Percentiles rank a stretch among this genome's conserved stretches.
These are phyloP conservation scores for Neuroscelio doddi DNA, from an alignment of 2,888 invertebrate genomes.

Conservation along the genomic window DNA sequence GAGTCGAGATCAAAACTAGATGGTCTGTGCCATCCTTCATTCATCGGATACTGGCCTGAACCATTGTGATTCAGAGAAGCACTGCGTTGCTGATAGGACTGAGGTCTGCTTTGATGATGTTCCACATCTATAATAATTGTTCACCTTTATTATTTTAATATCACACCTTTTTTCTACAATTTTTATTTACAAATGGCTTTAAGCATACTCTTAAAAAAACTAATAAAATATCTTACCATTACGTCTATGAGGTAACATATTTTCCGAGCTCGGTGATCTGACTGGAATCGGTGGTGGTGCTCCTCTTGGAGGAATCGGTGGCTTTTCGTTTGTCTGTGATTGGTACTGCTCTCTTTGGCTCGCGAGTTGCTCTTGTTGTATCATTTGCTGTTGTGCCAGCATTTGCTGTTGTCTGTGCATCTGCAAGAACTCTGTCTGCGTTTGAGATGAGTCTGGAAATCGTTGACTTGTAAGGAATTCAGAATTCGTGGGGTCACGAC, in stretches of 20 bases:
- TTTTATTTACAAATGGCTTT: no score
- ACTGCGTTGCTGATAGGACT: constrained; percentile 65
- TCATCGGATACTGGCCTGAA: constrained; percentile 62
- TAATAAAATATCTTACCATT: constrained; percentile 56
- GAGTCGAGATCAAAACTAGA: constrained; percentile 59
- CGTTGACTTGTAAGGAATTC: constrained; percentile 55
- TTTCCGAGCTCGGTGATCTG: constrained; percentile 70
- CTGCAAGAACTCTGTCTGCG: constrained; percentile 75
- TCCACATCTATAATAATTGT: constrained; percentile 59
- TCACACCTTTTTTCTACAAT: no score
- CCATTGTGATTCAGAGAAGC: constrained; percentile 67
- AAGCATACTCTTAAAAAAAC: no score
- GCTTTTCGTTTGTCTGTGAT: constrained; percentile 71
- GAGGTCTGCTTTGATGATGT: constrained; percentile 62
- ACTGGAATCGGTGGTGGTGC: constrained; percentile 76
- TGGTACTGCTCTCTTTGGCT: constrained; percentile 56
- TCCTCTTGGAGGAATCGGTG: constrained; percentile 76
- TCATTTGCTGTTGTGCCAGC: constrained; percentile 66
- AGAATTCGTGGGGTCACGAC: constrained; percentile 64
- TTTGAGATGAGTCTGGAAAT: constrained; percentile 62
- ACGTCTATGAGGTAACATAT: constrained; percentile 60
- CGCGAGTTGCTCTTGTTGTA: constrained; percentile 56
- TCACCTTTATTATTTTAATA: no score
- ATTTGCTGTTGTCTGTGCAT: constrained; percentile 69
- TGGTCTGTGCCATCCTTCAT: constrained; percentile 65